Conservation (phyloP, 2,888 invertebrate genomes). For the Actias luna region DNA sequence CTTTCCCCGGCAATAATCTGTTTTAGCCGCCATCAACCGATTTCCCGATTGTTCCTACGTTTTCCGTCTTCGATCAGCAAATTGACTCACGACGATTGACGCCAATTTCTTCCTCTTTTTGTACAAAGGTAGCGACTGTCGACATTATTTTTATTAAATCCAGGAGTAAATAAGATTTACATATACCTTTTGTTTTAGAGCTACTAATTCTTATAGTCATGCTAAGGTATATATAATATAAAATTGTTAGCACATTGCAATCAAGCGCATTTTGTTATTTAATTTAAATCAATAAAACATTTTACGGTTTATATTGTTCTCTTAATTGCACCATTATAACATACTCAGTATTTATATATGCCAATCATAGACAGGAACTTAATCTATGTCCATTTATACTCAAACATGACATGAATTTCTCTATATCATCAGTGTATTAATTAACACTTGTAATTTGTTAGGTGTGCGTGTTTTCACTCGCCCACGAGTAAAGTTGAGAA, state of each 20-base stretch:
- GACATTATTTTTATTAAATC: conserved; percentile 7
- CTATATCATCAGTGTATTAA: conserved; percentile 4
- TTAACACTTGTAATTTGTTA: conserved; percentile 11
- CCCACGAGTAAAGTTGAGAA: conserved; percentile 1
- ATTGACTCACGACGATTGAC: conserved; percentile 43
- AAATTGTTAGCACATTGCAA: background rate
- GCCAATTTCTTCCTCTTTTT: conserved; percentile 18
- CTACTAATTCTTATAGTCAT: background rate
- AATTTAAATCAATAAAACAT: no score
- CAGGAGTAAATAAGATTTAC: background rate
- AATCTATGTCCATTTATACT: conserved; percentile 1
- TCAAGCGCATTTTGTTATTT: no score
- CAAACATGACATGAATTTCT: background rate
- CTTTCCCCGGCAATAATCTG: conserved; percentile 58
- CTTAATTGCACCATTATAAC: background rate
- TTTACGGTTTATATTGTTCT: background rate
- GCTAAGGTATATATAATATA: background rate
- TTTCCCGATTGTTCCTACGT: conserved; percentile 45
- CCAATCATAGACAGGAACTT: background rate
- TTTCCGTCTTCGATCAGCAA: conserved; percentile 46
- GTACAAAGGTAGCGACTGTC: conserved; percentile 28
- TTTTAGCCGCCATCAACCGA: conserved; percentile 51
- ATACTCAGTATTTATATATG: background rate
- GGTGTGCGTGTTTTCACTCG: conserved; percentile 2
- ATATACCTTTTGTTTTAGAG: background rate